Evolutionary conservation across 2,113 vertebrate genomes (phyloP).

Genomic region (Alces alces): DNA sequence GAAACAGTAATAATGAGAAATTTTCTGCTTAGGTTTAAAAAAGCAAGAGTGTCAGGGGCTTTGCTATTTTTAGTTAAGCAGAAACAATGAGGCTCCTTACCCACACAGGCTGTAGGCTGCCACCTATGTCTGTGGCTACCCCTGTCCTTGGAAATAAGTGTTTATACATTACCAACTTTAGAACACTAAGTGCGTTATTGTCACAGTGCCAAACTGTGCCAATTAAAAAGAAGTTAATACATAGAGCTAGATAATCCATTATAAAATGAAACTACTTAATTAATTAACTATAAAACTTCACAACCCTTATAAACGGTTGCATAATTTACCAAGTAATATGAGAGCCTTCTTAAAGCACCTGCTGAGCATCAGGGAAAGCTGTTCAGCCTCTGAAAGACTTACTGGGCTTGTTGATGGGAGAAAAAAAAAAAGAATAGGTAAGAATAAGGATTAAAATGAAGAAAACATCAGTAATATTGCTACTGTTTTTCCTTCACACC

Average conservation of each 20-base stretch:
- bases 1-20: conserved; percentile 10
- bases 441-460: background rate
- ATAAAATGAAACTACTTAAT: conserved; percentile 69
- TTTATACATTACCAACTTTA: conserved; percentile 58
- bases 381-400: conserved; percentile 47
- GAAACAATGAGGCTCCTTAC: conserved; percentile 20
- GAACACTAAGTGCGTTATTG: conserved; percentile 70
- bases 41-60: background rate
- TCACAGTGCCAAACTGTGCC: conserved; percentile 57
- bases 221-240: conserved; percentile 64
- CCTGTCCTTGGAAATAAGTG: conserved; percentile 34
- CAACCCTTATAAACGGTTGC: conserved; percentile 62
- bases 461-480: background rate
- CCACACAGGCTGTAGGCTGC: background rate
- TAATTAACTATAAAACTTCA: conserved; percentile 67
- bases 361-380: conserved; percentile 41
- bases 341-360: conserved; percentile 45
- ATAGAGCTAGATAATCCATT: conserved; percentile 60
- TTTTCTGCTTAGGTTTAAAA: conserved; percentile 20
- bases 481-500: background rate
- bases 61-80: conserved; percentile 44
- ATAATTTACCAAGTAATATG: conserved; percentile 66
- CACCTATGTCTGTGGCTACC: conserved; percentile 30
- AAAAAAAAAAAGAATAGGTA: background rate
- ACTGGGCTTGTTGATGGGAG: background rate